These are phyloP conservation scores for Theristicus caerulescens DNA, from an alignment of 2,113 vertebrate genomes.

Conservation along the genomic window DNA sequence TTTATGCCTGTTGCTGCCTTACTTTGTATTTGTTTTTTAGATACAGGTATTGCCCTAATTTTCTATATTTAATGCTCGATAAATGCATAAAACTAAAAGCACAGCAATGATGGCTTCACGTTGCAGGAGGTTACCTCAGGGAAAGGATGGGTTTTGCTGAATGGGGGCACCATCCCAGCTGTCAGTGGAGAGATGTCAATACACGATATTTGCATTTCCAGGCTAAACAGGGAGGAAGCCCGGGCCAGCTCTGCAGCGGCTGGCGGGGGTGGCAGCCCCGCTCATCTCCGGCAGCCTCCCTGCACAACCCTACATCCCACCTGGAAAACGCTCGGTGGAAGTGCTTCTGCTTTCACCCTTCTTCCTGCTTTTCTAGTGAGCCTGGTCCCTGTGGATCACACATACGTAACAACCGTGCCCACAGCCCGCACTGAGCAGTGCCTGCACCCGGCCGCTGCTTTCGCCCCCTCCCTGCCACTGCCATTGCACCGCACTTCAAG, in stretches of 20 bases:
- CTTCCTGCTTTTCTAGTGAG: not conserved
- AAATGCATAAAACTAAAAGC: not conserved
- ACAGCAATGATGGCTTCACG: not conserved
- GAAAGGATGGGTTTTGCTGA: not conserved
- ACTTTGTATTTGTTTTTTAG: not conserved
- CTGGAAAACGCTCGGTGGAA: not conserved
- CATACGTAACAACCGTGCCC: not conserved
- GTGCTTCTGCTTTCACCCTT: not conserved
- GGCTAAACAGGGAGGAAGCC: not conserved
- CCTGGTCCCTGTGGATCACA: not conserved
- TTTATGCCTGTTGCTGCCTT: not conserved
- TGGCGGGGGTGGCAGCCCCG: not conserved
- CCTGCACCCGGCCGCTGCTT: not conserved
- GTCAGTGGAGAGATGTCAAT: not conserved
- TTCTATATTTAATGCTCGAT: not conserved
- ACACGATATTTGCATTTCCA: not conserved
- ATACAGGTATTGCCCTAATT: not conserved
- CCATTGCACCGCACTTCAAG: fast-evolving
- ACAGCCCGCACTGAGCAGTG: not conserved
- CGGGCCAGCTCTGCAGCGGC: not conserved
- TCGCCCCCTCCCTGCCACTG: fast-evolving
- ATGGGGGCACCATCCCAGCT: fast-evolving
- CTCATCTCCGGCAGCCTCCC: not conserved
- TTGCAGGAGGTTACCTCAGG: not conserved
- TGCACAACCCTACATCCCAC: not conserved